Evolutionary conservation across 2,113 vertebrate genomes (phyloP).

Genomic region (Laticauda colubrina): DNA sequence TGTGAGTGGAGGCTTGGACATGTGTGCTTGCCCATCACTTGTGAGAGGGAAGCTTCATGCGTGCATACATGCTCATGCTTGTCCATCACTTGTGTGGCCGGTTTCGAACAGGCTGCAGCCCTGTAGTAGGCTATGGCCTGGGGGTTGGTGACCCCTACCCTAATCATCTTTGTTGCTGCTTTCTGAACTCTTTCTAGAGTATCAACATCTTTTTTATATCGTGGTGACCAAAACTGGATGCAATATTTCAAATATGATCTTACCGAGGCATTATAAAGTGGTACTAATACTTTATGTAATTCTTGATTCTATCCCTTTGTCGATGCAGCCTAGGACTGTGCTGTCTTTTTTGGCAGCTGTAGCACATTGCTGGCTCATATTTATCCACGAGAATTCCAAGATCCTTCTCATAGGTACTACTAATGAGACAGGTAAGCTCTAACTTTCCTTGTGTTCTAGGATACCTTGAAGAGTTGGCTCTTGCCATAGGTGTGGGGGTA

Average conservation of each 20-base stretch:
- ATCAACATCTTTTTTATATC: neutral
- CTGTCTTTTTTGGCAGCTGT: neutral
- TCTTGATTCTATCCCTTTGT: neutral
- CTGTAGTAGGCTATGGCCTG: too few species aligned
- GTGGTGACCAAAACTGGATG: neutral
- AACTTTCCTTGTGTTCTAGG: neutral
- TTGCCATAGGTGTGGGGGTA: neutral
- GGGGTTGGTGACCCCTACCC: too few species aligned
- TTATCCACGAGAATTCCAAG: neutral
- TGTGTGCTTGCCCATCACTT: too few species aligned
- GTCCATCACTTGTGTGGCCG: too few species aligned
- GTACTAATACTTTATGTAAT: neutral
- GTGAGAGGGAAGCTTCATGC: too few species aligned
- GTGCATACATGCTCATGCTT: too few species aligned
- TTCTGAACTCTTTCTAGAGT: neutral
- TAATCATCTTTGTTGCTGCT: neutral
- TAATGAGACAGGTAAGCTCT: neutral
- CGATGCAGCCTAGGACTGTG: too few species aligned
- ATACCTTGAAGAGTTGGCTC: neutral
- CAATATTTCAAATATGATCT: neutral
- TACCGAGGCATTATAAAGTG: neutral
- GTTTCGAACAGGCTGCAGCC: too few species aligned
- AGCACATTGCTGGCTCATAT: neutral
- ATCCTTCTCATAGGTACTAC: neutral
- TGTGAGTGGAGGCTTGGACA: too few species aligned